A percentile compares a stretch with the other conserved stretches of the same genome.
Evolutionary conservation across 2,888 invertebrate species (phyloP).

Genomic region (Abrostola tripartita): DNA sequence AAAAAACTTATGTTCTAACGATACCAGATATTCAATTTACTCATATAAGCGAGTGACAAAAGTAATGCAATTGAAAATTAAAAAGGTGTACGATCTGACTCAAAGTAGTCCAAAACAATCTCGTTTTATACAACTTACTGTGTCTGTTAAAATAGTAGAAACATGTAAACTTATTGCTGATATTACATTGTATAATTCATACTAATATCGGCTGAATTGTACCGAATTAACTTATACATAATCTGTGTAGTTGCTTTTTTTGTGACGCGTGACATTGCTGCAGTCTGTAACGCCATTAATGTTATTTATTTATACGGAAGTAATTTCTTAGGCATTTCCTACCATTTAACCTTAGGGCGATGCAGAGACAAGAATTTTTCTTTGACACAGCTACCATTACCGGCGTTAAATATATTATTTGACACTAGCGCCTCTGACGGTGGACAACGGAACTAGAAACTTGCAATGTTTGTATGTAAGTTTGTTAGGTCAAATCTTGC

Average conservation of each 20-base stretch:
- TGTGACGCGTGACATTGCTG: too few relatives aligned
- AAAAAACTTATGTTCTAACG: too few relatives aligned
- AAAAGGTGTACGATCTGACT: slow-evolving; percentile 4
- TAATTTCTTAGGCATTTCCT: too few relatives aligned
- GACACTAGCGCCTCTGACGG: background rate
- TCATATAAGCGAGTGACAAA: too few relatives aligned
- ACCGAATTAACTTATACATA: slow-evolving; percentile 9
- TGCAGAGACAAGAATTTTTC: background rate
- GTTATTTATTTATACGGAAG: too few relatives aligned
- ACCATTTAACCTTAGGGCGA: too few relatives aligned
- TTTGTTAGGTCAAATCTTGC: too few relatives aligned
- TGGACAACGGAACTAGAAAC: background rate
- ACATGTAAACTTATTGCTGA: slow-evolving; percentile 48
- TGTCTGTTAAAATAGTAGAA: slow-evolving; percentile 49
- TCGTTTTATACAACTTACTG: slow-evolving; percentile 27
- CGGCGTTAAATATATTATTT: background rate
- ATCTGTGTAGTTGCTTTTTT: background rate
- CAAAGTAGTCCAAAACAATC: background rate
- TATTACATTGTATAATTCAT: slow-evolving; percentile 42
- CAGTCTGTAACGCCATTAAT: too few relatives aligned
- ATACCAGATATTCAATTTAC: too few relatives aligned
- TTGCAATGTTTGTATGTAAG: too few relatives aligned
- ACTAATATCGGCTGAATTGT: slow-evolving; percentile 32
- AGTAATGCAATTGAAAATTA: slow-evolving; percentile 15
- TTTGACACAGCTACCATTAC: background rate